Conservation (phyloP, 2,113 vertebrate genomes). For the Ageneiosus marmoratus region DNA sequence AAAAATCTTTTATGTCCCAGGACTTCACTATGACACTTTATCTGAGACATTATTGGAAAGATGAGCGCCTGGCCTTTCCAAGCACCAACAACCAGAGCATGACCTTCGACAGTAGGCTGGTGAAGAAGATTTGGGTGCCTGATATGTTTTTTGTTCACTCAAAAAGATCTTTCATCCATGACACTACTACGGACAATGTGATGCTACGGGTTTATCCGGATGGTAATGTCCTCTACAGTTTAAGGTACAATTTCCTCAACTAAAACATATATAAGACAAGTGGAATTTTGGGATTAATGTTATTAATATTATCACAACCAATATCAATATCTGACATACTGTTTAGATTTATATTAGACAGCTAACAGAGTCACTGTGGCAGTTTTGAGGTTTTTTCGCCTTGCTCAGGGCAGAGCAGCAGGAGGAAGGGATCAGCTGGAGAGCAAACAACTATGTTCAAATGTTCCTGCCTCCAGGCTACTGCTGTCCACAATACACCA, state of each 20-base stretch:
- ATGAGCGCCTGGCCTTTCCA: conserved; percentile 88
- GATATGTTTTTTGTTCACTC: conserved; percentile 99
- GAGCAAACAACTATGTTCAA: conserved; percentile 31
- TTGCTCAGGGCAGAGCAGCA: conserved; percentile 33
- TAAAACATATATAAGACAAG: background rate
- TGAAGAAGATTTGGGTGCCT: conserved; percentile 98
- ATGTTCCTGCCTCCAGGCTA: conserved; percentile 33
- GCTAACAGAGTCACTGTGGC: background rate
- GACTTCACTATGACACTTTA: conserved; percentile 98
- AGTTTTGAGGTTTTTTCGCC: background rate
- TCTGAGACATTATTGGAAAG: conserved; percentile 96
- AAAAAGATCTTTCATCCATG: conserved; percentile 95
- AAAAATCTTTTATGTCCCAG: conserved; percentile 66
- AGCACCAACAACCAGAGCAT: conserved; percentile 97
- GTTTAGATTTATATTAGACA: background rate
- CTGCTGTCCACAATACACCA: conserved; percentile 33
- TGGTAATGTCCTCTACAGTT: conserved; percentile 94
- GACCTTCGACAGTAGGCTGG: conserved; percentile 94
- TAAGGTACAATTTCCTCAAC: conserved; percentile 76
- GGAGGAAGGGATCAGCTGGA: conserved; percentile 34
- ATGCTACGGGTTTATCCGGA: conserved; percentile 96
- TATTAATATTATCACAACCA: background rate
- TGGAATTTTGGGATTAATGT: background rate
- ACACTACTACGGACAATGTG: conserved; percentile 95
- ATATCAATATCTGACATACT: background rate